phyloP scores from a whole-genome alignment of 2,113 vertebrate species.

The Boulengeromyrus knoepffleri region DNA sequence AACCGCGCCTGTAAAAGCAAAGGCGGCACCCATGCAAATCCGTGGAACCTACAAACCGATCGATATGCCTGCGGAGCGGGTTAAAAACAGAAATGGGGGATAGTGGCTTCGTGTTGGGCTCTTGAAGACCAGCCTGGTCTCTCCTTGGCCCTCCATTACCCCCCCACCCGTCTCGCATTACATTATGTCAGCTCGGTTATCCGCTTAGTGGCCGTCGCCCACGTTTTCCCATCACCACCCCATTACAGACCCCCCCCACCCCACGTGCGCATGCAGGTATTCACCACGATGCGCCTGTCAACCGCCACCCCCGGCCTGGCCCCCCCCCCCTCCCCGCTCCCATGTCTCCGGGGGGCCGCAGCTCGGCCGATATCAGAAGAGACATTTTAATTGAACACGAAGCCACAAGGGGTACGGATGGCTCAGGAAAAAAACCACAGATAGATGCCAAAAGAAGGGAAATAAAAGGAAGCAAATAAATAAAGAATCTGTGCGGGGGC shows the following conservation, averaged over 20 bases:
- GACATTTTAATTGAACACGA: constrained; percentile 2
- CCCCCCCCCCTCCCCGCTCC: background rate
- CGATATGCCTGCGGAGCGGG: background rate
- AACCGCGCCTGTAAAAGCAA: background rate
- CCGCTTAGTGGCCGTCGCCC: background rate
- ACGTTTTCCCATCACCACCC: background rate
- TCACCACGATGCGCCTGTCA: background rate
- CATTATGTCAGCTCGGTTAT: background rate
- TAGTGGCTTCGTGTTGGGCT: background rate
- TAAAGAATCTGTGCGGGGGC: background rate
- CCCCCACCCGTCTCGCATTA: background rate
- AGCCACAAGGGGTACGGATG: background rate
- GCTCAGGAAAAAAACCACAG: background rate
- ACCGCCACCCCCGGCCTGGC: background rate
- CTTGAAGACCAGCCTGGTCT: background rate
- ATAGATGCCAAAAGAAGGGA: constrained; percentile 8
- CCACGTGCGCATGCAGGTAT: background rate
- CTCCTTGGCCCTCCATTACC: background rate
- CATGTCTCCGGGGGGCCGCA: background rate
- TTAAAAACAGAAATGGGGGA: constrained; percentile 12
- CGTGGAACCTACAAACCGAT: background rate
- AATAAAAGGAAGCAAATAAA: constrained; percentile 23
- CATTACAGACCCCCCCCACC: background rate
- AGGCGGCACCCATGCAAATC: background rate
- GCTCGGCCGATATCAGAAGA: constrained; percentile 5